Conservation (phyloP, 2,888 invertebrate genomes). For the Cetonia aurata region DNA sequence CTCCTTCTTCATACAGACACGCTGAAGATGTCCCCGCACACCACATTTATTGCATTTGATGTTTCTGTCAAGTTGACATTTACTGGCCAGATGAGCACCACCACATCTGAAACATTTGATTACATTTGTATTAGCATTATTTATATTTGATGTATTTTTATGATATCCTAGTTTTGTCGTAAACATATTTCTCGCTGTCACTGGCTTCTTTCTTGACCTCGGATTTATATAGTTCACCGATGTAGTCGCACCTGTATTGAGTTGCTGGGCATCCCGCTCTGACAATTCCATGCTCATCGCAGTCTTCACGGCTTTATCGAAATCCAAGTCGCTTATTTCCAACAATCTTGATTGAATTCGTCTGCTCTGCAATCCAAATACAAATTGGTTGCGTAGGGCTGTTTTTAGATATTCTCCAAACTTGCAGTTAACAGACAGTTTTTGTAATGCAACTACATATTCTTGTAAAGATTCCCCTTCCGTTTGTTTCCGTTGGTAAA, state of each 20-base stretch:
- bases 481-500: conserved; percentile 6
- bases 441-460: conserved; percentile 34
- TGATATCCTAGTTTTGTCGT: too few species aligned
- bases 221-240: not conserved
- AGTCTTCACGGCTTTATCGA: conserved; percentile 40
- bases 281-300: conserved; percentile 8
- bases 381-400: conserved; percentile 46
- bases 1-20: too few species aligned
- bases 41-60: conserved; percentile 6
- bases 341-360: conserved; percentile 34
- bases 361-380: conserved; percentile 44
- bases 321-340: conserved; percentile 37
- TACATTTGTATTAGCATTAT: too few species aligned
- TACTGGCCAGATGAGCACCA: too few species aligned
- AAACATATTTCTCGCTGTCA: too few species aligned
- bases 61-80: conserved; percentile 4
- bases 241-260: not conserved
- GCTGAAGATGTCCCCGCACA: not conserved
- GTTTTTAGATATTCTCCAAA: conserved; percentile 43
- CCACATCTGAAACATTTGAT: conserved; percentile 1
- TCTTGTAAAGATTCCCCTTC: conserved; percentile 21
- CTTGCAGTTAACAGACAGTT: conserved; percentile 41
- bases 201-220: not conserved
- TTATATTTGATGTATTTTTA: too few species aligned
- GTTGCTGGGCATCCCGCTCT: conserved; percentile 10